phyloP scores from a whole-genome alignment of 2,888 invertebrate genomes.

The Spilarctia lutea region DNA sequence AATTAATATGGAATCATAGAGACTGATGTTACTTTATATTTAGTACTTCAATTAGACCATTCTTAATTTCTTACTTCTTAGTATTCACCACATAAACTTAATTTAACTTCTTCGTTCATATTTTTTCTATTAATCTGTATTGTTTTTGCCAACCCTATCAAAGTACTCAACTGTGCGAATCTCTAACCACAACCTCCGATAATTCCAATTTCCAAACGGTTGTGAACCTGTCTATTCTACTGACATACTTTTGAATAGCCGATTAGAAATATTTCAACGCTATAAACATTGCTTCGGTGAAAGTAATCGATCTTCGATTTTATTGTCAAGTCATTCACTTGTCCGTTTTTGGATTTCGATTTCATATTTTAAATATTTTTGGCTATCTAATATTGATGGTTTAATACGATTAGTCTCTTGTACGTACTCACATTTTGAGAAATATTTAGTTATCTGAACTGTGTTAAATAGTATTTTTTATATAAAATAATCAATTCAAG shows the following conservation, averaged over 20 bases:
- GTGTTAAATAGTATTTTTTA: no score
- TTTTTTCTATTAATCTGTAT: no score
- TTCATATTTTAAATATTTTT: background rate
- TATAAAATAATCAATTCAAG: background rate
- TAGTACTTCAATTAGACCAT: no score
- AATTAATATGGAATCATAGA: no score
- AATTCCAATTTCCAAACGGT: slow-evolving; percentile 38
- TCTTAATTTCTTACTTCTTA: no score
- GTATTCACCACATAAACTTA: no score
- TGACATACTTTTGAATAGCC: slow-evolving; percentile 40
- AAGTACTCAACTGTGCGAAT: slow-evolving; percentile 14
- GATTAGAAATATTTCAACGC: slow-evolving; percentile 30
- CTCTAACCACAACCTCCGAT: slow-evolving; percentile 41
- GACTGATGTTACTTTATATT: no score
- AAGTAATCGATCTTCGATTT: slow-evolving; percentile 36
- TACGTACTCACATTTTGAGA: background rate
- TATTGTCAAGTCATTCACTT: slow-evolving; percentile 21
- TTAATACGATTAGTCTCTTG: background rate
- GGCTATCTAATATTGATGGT: background rate
- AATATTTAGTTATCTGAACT: background rate
- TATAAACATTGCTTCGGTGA: slow-evolving; percentile 41
- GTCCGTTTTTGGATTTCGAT: slow-evolving; percentile 5
- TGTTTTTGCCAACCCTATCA: slow-evolving; percentile 35
- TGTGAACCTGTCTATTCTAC: slow-evolving; percentile 41
- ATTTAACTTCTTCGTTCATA: no score